Conservation (phyloP, 2,113 vertebrate genomes). For the Neopipo cinnamomea region DNA sequence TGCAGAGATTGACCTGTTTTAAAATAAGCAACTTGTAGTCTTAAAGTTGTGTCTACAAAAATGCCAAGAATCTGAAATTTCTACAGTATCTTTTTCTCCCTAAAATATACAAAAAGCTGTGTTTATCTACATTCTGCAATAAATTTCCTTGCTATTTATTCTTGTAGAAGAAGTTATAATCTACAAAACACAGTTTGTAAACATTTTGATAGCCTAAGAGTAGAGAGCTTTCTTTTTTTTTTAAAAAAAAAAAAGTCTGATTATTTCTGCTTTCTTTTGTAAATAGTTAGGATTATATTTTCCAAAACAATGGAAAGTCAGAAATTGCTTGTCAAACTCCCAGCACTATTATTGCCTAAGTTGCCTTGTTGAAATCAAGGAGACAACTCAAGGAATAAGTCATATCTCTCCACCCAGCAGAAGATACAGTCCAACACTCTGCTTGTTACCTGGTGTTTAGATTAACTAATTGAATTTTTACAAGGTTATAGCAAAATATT, state of each 20-base stretch:
- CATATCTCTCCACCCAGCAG: neutral
- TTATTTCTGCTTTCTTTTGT: constrained; percentile 4
- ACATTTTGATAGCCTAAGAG: neutral
- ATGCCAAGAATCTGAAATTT: constrained; percentile 31
- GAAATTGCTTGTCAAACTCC: neutral
- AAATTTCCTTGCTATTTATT: constrained; percentile 12
- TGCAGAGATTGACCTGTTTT: constrained; percentile 1
- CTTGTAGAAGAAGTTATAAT: neutral
- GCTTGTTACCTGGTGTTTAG: neutral
- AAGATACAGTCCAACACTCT: neutral
- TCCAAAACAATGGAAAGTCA: constrained; percentile 26
- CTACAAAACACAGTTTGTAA: neutral
- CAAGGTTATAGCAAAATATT: neutral
- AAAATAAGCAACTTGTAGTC: constrained; percentile 4
- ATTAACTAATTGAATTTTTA: neutral
- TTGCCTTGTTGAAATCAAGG: neutral
- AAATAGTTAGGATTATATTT: constrained; percentile 24
- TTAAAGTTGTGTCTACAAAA: constrained; percentile 22
- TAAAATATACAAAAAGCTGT: constrained; percentile 6
- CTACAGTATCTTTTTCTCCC: neutral
- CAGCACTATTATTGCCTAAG: neutral
- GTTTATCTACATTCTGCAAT: constrained; percentile 27
- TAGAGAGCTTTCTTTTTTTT: neutral
- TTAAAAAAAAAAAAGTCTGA: neutral
- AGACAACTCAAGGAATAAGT: neutral